Base-by-base conservation (phyloP, 2,888 invertebrate species). In the Troides helena region DNA sequence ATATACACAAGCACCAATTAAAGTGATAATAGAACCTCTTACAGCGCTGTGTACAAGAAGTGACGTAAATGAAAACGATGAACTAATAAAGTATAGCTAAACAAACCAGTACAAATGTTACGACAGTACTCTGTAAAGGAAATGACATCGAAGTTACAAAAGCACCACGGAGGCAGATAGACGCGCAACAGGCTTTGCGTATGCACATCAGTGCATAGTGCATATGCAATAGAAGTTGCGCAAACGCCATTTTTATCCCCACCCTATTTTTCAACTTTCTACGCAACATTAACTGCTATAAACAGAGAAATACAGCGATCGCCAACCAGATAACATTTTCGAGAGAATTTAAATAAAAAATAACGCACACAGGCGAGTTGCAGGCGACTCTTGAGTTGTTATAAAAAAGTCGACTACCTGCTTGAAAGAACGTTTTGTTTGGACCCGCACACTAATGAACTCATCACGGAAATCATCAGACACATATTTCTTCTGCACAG, bases 181-280 rank as follows among this genome's bases (percentile, higher is more conserved):
- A 75, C 73, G 81, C 77, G 83, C 83, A 86, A 88, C 86, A 84
- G 81, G 84, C 82, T 84, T 83, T 73, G 80, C 74, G 80, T 82
- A 84, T 84, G 84, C 79, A 81, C 79, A 81, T 81, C 80, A 72
- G 71, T 72, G 74, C 74, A 72, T 66, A 80, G 72, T 80, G 81
- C 79, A 81, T 79, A 83, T 81, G 79, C 78, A 80, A 82, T 77
- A 76, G 72, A 63, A 72, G 72, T 87, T 86, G 80, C 83, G 77
- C 79, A 84, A 87, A 65, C 68, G 68, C 62, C 68, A 72, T 75
- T 74, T 75, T 75, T 73, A 72, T 74, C 71, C 64, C 64, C 58
- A 25, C 66, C 62, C 66, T 64, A 71, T 72, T 72, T 39, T 70
- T 67, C 67, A 70, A 68, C 69, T 65, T 68, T 70, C 59, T 71